Percentiles rank a stretch among this genome's conserved stretches.
Evolutionary conservation across 2,113 vertebrate genomes (phyloP).

Genomic region (Odontophorus gujanensis): DNA sequence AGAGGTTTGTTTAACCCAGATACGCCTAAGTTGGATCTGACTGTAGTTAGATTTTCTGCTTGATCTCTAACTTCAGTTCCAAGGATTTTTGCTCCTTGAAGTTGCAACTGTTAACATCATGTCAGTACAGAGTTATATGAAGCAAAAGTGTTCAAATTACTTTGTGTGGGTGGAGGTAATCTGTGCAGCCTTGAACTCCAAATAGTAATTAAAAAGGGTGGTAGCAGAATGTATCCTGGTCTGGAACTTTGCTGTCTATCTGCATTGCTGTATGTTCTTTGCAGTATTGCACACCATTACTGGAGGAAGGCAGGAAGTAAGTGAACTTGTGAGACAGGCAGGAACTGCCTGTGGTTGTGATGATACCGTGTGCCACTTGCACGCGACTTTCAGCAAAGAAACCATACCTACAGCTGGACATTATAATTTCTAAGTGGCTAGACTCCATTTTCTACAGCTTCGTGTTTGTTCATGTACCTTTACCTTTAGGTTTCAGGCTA

Average conservation of each 20-base stretch:
- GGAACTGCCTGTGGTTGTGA: neutral
- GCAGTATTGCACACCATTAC: neutral
- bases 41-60: neutral
- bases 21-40: neutral
- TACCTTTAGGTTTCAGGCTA: neutral
- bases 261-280: neutral
- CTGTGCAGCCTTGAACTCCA: constrained; percentile 62
- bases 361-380: neutral
- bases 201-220: constrained; percentile 72
- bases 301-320: neutral
- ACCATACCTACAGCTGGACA: neutral
- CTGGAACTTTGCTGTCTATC: constrained; percentile 20
- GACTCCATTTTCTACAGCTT: neutral
- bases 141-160: constrained; percentile 68
- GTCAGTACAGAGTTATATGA: constrained; percentile 57
- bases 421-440: neutral
- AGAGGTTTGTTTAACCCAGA: neutral
- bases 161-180: constrained; percentile 66
- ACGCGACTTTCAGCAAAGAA: neutral
- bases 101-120: constrained; percentile 59
- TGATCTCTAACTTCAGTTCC: constrained; percentile 22
- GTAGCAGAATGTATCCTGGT: constrained; percentile 51
- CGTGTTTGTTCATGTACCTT: neutral
- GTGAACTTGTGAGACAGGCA: fast-evolving
- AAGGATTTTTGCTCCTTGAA: constrained; percentile 51